Base-by-base conservation (phyloP, 2,797 vertebrate species). In the Poecilia gillii region DNA sequence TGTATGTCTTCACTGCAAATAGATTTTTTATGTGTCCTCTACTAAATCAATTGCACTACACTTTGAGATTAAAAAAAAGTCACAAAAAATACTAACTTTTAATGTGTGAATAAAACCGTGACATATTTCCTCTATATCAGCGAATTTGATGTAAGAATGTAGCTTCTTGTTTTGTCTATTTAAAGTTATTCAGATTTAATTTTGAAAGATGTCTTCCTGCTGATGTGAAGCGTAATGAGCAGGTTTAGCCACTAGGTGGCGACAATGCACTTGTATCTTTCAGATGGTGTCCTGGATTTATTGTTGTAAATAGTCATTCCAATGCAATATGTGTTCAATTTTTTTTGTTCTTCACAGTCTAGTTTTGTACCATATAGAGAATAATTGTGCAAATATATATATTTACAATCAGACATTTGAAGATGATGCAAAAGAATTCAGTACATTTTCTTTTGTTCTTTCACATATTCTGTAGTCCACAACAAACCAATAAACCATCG, bases 241-340 rank as follows among this genome's bases (percentile, higher is more conserved):
- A 78, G 51, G 75, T 86, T 51, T 14, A 23, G 91, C 94, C 94
- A 93, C 94, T 85, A 76, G 91, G 87, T 91, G 94, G 93, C 86
- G 78, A 62, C 77, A 86, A 91, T 94, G 91, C 89, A 91, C 88
- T 93, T 88, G 25, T 2, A 25, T 81, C 82, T 86, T 84, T 78
- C 39, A 43, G 20, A 87, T 68, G 84, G 41, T 80, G 72, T 78
- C 66, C 77, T 83, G 16, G 68, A 81, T 81, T 73, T 59, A 45
- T 85, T 80, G 62, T 9, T 90, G 81, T 88, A 86, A 77, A 83
- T 84, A 77, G 4, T 83, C 79, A 18, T 81, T 64, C 43, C 33
- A 20, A 74, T 86, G 74, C 77, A 79, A 76, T 81, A 20, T 88
- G 49, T 82, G 72, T 81, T 85, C 79, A 1, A 23, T 8, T 14